Base-by-base conservation (phyloP, 2,113 vertebrate genomes). In the Lophius piscatorius region DNA sequence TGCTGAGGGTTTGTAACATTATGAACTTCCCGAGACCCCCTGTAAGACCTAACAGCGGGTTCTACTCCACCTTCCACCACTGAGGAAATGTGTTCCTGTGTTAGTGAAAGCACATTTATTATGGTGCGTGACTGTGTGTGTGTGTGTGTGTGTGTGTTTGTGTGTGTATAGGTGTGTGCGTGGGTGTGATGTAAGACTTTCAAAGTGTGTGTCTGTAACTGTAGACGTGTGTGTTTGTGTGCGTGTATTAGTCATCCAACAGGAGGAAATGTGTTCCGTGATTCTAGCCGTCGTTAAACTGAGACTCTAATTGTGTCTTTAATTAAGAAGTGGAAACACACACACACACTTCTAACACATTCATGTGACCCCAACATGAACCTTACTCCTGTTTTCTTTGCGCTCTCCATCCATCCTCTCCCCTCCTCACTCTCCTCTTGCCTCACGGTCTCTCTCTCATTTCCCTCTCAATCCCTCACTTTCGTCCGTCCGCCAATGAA, bases 291-390 rank as follows among this genome's bases (percentile, higher is more conserved):
- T 73, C 41, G 18, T 83, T 76, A 71, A 76, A 66, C 63, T 4
- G 33, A 51, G 69, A 63, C 60, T 55, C 63, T 85, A 85, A 87
- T 87, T 83, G 68, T 66, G 55, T 70, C 78, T 75, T 77, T 78
- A 81, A 85, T 85, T 78, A 83, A 70, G 77, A 74, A 44, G 62
- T 3, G 42, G 75, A 75, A 85, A 78, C 69, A 62, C 57, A 45
- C 26, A 18, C 10, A 23, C 12, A 7, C n/a, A 41, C 31, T 7
- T 31, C 1, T 55, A 28, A 7, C 49, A 26, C 46, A 24, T 36
- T 46, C 7, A 21, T 48, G 16, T 76, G 57, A 68, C 76, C 73
- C 47, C 2, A 18, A 2, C 18, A n/a, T 74, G 68, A 76, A 79
- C 69, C 33, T 64, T 67, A 36, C 9, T 9, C 2, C 26, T 50